Base-by-base conservation (phyloP, 2,113 vertebrate species). In the Panthera uncia region DNA sequence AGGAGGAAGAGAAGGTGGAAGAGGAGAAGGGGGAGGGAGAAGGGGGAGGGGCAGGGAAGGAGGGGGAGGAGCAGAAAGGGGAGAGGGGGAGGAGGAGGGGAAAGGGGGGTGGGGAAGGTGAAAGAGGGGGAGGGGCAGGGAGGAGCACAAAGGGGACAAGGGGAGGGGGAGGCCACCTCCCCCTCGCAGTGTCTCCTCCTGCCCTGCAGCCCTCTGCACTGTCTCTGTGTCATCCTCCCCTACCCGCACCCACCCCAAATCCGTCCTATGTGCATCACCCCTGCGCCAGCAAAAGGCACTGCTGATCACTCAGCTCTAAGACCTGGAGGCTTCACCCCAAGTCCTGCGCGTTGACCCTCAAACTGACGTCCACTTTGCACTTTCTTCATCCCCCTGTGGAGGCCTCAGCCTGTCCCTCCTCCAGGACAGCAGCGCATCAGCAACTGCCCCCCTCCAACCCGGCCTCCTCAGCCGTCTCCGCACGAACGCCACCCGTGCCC, bases 11-110 rank as follows among this genome's bases (percentile, higher is more conserved):
- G 23, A 23, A 5, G 3, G 14, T 3, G 10, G 71, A 41, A 25
- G 25, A 45, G 38, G 38, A 0, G 25, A 3, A 15, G 5, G 5
- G 18, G 15, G 55, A 63, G 18, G 31, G n/a, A 74, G 15, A 1
- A 11, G 1, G 29, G 12, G 2, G 4, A 14, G 8, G 36, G 33
- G 41, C 12, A 31, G 4, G 38, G 9, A 15, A 36, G 5, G 3
- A 15, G 29, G 63, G 18, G 55, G 55, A 57, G 25, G 10, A 63
- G 3, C 0, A 50, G 16, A 63, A 14, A 15, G 73, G 66, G 31
- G 33, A 21, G 15, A 12, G 1, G 6, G 4, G 21, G 33, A 7
- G 23, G 5, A 33, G 16, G 68, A n/a, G 50, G 15, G 45, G 45
- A 45, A 45, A 45, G 23, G 23, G 38, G 7, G 0, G 4, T 9